Conservation (phyloP, 2,113 vertebrate species). For the Xenotilapia leptura region DNA sequence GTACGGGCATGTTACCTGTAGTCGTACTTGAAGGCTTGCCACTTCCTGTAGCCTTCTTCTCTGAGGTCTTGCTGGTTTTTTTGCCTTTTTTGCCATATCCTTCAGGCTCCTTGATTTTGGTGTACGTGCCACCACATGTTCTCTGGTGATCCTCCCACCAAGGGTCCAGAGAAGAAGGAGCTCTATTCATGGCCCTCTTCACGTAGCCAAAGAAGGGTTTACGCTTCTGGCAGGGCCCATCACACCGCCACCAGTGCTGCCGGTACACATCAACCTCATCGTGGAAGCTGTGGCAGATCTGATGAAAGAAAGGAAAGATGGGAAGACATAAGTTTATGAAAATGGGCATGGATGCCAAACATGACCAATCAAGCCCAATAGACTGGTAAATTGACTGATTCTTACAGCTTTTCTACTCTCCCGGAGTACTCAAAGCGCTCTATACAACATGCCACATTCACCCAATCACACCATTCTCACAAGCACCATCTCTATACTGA, state of each 20-base stretch:
- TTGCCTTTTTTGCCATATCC: conserved; percentile 79
- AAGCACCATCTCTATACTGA: background rate
- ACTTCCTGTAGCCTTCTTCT: conserved; percentile 1
- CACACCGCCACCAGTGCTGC: conserved; percentile 94
- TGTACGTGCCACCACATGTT: conserved; percentile 83
- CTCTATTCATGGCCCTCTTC: conserved; percentile 88
- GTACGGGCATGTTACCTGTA: conserved; percentile 20
- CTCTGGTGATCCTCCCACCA: conserved; percentile 90
- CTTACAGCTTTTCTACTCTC: background rate
- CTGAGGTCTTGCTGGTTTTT: conserved; percentile 6
- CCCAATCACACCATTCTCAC: background rate
- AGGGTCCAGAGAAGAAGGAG: conserved; percentile 82
- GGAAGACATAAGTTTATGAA: background rate
- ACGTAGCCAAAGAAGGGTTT: conserved; percentile 86
- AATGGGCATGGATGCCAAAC: background rate
- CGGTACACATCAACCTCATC: conserved; percentile 89
- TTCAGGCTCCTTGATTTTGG: conserved; percentile 91
- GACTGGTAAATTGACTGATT: background rate
- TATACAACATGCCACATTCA: background rate
- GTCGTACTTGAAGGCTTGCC: conserved; percentile 12
- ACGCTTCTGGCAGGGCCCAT: conserved; percentile 80
- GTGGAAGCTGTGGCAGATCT: conserved; percentile 88
- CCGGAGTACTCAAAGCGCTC: background rate
- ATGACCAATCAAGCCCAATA: background rate
- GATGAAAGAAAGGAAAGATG: background rate